Evolutionary conservation across 2,113 vertebrate genomes (phyloP).

Genomic region (Pachypanchax playfairii): DNA sequence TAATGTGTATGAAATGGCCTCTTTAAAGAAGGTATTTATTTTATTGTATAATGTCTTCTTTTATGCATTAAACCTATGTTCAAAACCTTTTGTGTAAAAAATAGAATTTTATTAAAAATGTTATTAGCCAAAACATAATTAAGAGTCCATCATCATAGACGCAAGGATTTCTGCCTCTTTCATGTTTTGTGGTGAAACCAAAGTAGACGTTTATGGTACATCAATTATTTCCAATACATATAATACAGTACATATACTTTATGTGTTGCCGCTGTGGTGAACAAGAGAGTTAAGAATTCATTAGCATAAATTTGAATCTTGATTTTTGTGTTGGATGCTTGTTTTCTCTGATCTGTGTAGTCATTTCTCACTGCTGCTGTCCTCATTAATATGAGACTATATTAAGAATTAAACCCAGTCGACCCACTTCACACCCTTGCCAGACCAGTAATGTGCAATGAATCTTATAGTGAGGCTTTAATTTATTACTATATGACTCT

Average conservation of each 20-base stretch:
- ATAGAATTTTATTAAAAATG: not conserved
- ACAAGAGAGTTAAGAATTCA: not conserved
- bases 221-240: not conserved
- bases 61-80: too few relatives aligned
- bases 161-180: too few relatives aligned
- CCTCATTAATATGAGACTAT: constrained; percentile 16
- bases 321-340: constrained; percentile 1
- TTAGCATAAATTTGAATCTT: not conserved
- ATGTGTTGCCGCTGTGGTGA: not conserved
- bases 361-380: constrained; percentile 9
- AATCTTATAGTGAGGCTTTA: not conserved
- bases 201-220: not conserved
- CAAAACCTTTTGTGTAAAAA: too few relatives aligned
- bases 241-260: too few relatives aligned
- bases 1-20: too few relatives aligned
- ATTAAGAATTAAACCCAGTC: constrained; percentile 32
- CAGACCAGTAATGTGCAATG: constrained; percentile 4
- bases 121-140: too few relatives aligned
- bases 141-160: too few relatives aligned
- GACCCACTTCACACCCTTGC: constrained; percentile 17
- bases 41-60: too few relatives aligned
- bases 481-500: constrained; percentile 17
- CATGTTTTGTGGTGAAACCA: not conserved
- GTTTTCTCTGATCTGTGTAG: constrained; percentile 8
- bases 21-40: too few relatives aligned